phyloP scores from a whole-genome alignment of 64 coral and sea anemone species.

The Catalaphyllia jardinei region DNA sequence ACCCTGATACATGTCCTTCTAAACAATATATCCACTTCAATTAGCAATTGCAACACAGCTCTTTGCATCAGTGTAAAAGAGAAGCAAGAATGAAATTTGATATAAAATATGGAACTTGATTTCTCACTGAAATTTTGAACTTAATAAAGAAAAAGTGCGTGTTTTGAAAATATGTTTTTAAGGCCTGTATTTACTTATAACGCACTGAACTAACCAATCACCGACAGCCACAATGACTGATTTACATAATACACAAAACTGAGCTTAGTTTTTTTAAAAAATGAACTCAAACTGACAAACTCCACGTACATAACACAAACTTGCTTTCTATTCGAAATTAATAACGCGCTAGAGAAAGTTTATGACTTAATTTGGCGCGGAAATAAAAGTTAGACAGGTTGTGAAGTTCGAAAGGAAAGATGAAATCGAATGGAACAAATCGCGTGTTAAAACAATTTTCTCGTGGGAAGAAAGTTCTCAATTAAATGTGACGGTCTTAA shows the following conservation, averaged over 20 bases:
- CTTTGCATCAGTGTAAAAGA: too few species aligned
- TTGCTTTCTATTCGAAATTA: neutral
- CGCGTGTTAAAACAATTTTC: too few species aligned
- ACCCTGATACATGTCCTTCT: too few species aligned
- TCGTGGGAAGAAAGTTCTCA: too few species aligned
- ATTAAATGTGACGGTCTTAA: too few species aligned
- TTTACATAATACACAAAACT: conserved; percentile 5
- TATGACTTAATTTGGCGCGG: neutral
- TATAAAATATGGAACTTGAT: too few species aligned
- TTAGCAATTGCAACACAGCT: too few species aligned
- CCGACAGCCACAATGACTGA: neutral
- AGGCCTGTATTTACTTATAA: neutral
- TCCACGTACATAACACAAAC: neutral
- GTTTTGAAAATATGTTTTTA: neutral
- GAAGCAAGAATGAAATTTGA: too few species aligned
- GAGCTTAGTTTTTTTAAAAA: neutral
- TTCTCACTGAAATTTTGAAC: too few species aligned
- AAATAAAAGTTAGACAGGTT: neutral
- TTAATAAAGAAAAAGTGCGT: neutral
- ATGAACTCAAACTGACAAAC: neutral
- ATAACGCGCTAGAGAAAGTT: neutral
- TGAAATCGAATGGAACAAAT: too few species aligned
- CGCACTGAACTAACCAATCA: neutral
- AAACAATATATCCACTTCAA: too few species aligned
- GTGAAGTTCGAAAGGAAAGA: too few species aligned